phyloP scores from a whole-genome alignment of 1,140 invertebrate species.

The Lucilia sericata region DNA sequence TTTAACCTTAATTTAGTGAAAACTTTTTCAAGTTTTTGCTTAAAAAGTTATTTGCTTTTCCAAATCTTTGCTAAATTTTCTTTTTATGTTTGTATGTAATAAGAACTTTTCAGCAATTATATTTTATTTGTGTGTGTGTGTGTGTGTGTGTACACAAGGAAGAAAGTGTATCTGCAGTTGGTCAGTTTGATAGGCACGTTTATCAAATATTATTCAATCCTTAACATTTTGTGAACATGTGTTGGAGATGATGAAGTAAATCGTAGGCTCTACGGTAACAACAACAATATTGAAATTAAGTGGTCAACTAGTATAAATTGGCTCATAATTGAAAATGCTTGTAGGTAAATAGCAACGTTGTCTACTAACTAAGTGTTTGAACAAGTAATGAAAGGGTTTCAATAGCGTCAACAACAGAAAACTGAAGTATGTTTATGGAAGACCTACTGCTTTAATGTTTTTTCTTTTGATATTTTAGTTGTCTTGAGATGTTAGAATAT shows the following conservation, averaged over 20 bases:
- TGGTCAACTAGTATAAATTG: constrained; percentile 20
- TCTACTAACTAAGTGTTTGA: not conserved
- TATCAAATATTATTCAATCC: not conserved
- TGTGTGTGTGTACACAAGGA: not conserved
- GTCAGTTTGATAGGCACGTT: not conserved
- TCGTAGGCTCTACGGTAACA: not conserved
- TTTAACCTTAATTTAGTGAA: no score
- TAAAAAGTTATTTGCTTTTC: not conserved
- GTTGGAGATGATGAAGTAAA: not conserved
- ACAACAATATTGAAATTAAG: not conserved
- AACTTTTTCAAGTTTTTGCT: no score
- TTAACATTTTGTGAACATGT: not conserved
- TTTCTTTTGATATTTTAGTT: no score
- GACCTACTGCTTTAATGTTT: no score
- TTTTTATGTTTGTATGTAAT: not conserved
- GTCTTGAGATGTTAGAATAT: no score
- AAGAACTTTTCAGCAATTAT: not conserved
- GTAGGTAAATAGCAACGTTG: not conserved
- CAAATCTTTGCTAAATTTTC: not conserved
- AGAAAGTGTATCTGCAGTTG: not conserved
- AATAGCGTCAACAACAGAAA: no score
- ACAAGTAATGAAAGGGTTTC: not conserved
- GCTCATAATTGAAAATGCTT: not conserved
- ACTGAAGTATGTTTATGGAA: no score
- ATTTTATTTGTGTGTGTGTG: not conserved